Evolutionary conservation across 1,140 invertebrate species (phyloP).

Genomic region (Drosophila guanche): DNA sequence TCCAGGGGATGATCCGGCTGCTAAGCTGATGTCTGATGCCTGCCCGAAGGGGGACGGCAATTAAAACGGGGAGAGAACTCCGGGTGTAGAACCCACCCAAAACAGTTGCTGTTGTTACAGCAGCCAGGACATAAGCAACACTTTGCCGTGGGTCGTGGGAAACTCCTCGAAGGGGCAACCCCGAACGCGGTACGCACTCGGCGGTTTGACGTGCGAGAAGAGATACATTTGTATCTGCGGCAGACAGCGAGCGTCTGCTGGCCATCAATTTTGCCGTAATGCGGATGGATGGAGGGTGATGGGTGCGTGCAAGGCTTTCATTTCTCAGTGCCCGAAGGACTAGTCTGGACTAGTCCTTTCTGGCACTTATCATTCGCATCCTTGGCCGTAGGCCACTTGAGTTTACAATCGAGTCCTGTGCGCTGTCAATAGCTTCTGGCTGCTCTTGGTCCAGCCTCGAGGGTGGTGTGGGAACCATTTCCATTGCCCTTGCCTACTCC

Average conservation of each 20-base stretch:
- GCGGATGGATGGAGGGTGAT: conserved; percentile 13
- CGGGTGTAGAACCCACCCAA: not conserved
- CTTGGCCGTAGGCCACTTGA: conserved; percentile 56
- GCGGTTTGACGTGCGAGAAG: conserved; percentile 65
- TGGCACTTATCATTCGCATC: conserved; percentile 62
- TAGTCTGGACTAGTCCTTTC: conserved; percentile 38
- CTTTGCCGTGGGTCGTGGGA: conserved; percentile 64
- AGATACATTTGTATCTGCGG: conserved; percentile 78
- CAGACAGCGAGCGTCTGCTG: conserved; percentile 75
- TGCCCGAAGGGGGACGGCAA: conserved; percentile 61
- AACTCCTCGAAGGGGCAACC: conserved; percentile 38
- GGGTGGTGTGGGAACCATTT: conserved; percentile 51
- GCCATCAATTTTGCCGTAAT: conserved; percentile 73
- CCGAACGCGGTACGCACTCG: conserved; percentile 57
- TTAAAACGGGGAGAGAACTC: conserved; percentile 67
- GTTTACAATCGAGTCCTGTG: conserved; percentile 64
- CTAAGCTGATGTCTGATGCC: conserved; percentile 47
- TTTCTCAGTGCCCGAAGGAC: conserved; percentile 74
- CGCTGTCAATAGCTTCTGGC: conserved; percentile 45
- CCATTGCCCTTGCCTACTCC: not conserved
- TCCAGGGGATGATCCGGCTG: conserved; percentile 71
- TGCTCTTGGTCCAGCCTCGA: not conserved
- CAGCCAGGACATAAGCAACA: conserved; percentile 64
- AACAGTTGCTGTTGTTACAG: conserved; percentile 57
- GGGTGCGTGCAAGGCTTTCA: conserved; percentile 72